phyloP scores from a whole-genome alignment of 2,113 vertebrate genomes.

The Charadrius vociferus region DNA sequence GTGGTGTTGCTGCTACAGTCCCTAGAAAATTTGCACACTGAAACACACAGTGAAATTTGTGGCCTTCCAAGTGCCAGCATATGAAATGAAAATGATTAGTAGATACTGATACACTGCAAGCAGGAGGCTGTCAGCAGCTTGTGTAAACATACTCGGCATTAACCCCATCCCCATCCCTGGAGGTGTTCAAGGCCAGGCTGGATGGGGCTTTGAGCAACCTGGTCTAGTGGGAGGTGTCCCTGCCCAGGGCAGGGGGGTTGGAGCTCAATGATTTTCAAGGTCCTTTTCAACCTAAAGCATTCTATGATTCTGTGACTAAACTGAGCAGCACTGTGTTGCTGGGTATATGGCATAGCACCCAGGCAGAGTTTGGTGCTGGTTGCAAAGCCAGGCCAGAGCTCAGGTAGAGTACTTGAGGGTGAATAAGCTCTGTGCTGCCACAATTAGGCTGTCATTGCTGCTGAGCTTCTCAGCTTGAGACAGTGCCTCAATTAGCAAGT shows the following conservation, averaged over 20 bases:
- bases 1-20: background rate
- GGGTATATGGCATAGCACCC: background rate
- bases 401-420: background rate
- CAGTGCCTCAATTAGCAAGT: too few species aligned
- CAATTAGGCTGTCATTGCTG: accelerated
- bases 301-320: too few species aligned
- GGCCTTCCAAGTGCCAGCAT: background rate
- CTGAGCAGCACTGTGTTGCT: accelerated
- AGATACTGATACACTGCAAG: background rate
- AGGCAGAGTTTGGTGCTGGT: accelerated
- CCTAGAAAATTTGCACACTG: background rate
- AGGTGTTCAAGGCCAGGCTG: too few species aligned
- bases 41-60: background rate
- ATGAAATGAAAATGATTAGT: background rate
- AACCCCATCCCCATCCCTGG: too few species aligned
- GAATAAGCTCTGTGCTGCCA: accelerated
- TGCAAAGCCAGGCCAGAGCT: background rate
- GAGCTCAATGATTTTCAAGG: too few species aligned
- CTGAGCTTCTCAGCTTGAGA: background rate
- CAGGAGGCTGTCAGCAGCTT: background rate
- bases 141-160: accelerated
- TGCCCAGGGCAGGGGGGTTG: too few species aligned
- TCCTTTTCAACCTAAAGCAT: too few species aligned
- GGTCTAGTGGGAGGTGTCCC: too few species aligned
- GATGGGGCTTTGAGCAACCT: too few species aligned